Evolutionary conservation across 2,888 invertebrate species (phyloP), one percentile per base, ranked within the genome.

Genomic region (Hirtodrosophila histrioides): DNA sequence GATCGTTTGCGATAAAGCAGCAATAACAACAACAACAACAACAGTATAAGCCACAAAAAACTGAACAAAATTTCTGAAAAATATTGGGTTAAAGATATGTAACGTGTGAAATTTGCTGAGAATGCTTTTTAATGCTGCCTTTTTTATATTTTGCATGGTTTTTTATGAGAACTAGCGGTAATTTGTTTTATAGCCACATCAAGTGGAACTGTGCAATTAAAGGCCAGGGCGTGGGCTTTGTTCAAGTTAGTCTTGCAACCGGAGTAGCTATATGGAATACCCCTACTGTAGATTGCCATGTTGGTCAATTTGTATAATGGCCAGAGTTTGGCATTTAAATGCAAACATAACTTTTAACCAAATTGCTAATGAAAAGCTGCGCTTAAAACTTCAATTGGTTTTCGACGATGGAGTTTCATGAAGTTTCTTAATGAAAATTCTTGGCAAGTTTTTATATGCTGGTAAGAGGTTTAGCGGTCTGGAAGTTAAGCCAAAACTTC

Each of bases 31-130:
- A 37, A 17, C 43, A 46, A 7, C 57, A 33, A 12, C 36, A 48
- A 10, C 44, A 56, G 40, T 31, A 31, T 31, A 7, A 44, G 40
- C 46, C 12, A 62, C 45, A 63, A 55, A 50, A 51, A 41, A 36
- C 41, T 9, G 39, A 43, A 11, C 29, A 10, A 60, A 53, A 53
- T 45, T 12, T 7, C 48, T 27, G 62, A 44, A 69, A 74, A 62
- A 77, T 78, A 80, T 85, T 78, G 64, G 72, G 64, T 69, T 77
- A 70, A 58, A 69, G 56, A 67, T 65, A 41, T 74, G 49, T 76
- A 76, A 67, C 64, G 69, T 80, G 80, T 49, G 65, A 83, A 70
- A 58, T 49, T 60, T 31, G 33, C 46, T 48, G 36, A 40, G 36
- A 33, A 27, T 35, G 48, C 23, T 12, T 45, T 53, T 43, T n/a